Percentiles rank a stretch among this genome's conserved stretches.
Conservation (phyloP, 2,888 invertebrate species). For the Ormyrus nitidulus region DNA sequence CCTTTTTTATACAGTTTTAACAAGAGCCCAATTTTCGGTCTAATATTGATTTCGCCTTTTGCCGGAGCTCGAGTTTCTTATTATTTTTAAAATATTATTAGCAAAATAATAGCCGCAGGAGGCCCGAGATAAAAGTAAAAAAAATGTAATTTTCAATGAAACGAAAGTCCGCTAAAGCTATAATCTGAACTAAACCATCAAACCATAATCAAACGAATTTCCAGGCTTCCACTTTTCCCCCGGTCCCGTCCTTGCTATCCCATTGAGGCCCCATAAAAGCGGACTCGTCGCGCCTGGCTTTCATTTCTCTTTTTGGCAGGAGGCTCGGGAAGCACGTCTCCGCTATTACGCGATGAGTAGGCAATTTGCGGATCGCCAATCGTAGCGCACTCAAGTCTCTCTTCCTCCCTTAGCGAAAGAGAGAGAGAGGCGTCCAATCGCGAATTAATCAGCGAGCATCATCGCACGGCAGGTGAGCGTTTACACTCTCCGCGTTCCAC, state of each 20-base stretch:
- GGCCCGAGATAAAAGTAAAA: too few species aligned
- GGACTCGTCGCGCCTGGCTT: constrained; percentile 17
- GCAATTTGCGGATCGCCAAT: constrained; percentile 70
- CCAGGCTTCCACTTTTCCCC: too few species aligned
- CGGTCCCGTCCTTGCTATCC: not conserved
- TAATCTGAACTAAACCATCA: too few species aligned
- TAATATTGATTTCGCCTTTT: not conserved
- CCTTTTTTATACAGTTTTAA: too few species aligned
- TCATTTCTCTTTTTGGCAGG: constrained; percentile 17
- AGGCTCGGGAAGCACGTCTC: constrained; percentile 64
- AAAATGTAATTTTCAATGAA: too few species aligned
- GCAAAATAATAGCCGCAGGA: too few species aligned
- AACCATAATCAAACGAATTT: too few species aligned
- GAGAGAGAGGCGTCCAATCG: constrained; percentile 63
- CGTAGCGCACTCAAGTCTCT: constrained; percentile 44
- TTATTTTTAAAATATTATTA: too few species aligned
- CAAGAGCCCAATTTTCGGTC: too few species aligned
- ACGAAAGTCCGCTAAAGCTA: too few species aligned
- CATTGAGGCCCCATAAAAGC: constrained; percentile 12
- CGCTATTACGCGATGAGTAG: constrained; percentile 72
- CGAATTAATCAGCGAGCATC: constrained; percentile 72
- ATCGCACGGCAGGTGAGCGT: constrained; percentile 63
- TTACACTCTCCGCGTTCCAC: constrained; percentile 3
- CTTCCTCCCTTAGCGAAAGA: too few species aligned
- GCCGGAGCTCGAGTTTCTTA: too few species aligned